Evolutionary conservation across 2,113 vertebrate species (phyloP).

Genomic region (Nipponia nippon): DNA sequence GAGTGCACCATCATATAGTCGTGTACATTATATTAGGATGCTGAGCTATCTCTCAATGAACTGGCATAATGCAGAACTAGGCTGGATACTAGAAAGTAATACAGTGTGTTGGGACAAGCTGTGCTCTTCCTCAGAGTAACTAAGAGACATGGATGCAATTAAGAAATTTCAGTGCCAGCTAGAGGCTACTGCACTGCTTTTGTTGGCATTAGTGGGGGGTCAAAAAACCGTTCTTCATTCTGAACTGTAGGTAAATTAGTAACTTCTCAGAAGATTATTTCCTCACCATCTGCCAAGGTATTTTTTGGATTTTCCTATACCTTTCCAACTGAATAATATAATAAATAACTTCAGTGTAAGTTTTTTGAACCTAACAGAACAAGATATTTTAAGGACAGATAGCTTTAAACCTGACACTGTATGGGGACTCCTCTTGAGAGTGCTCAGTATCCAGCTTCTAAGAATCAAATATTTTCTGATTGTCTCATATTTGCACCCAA

Average conservation of each 20-base stretch:
- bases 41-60: neutral
- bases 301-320: neutral
- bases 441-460: neutral
- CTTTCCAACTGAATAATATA: neutral
- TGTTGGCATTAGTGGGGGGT: neutral
- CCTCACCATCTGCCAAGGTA: neutral
- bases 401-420: neutral
- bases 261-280: neutral
- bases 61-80: neutral
- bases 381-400: neutral
- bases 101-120: neutral
- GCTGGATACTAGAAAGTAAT: neutral
- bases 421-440: accelerated
- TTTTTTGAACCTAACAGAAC: neutral
- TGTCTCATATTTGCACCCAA: neutral
- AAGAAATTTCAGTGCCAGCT: neutral
- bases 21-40: neutral
- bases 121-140: neutral
- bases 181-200: neutral
- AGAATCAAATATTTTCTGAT: neutral
- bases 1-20: neutral
- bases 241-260: neutral
- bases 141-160: neutral
- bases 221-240: neutral
- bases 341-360: neutral